Evolutionary conservation across 2,113 vertebrate genomes (phyloP).

Genomic region (Notarius lentiginosus): DNA sequence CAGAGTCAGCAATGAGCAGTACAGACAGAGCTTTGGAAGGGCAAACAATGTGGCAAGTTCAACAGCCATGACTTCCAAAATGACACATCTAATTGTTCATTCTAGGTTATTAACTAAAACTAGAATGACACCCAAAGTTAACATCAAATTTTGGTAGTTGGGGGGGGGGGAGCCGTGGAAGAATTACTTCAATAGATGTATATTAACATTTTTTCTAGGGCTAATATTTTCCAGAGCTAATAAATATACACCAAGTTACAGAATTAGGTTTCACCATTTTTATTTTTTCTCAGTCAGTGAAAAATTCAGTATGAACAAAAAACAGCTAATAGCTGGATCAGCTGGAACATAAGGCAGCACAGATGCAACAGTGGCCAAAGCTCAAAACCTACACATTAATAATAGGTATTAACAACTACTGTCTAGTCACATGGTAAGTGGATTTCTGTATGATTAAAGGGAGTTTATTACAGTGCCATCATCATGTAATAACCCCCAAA

Average conservation of each 20-base stretch:
- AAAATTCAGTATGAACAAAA: background rate
- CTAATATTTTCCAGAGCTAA: background rate
- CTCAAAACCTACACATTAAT: background rate
- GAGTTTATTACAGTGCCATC: background rate
- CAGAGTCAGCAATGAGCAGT: constrained; percentile 36
- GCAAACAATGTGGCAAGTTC: constrained; percentile 14
- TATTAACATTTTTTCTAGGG: background rate
- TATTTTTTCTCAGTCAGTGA: background rate
- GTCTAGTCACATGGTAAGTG: background rate
- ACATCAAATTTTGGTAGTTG: background rate
- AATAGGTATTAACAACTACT: background rate
- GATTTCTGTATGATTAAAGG: background rate
- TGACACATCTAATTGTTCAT: constrained; percentile 4
- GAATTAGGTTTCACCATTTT: background rate
- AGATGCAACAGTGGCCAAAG: background rate
- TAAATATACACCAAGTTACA: background rate
- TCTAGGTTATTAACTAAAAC: constrained; percentile 1
- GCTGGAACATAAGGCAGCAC: constrained; percentile 1
- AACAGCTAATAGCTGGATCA: too few relatives aligned
- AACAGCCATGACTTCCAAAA: constrained; percentile 11
- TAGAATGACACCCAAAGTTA: background rate
- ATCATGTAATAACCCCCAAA: background rate
- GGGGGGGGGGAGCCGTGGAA: background rate
- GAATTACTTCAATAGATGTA: background rate
- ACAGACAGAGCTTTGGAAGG: constrained; percentile 20